Evolutionary conservation across 64 coral and sea anemone species (phyloP).

Genomic region (Anthopleura sola): DNA sequence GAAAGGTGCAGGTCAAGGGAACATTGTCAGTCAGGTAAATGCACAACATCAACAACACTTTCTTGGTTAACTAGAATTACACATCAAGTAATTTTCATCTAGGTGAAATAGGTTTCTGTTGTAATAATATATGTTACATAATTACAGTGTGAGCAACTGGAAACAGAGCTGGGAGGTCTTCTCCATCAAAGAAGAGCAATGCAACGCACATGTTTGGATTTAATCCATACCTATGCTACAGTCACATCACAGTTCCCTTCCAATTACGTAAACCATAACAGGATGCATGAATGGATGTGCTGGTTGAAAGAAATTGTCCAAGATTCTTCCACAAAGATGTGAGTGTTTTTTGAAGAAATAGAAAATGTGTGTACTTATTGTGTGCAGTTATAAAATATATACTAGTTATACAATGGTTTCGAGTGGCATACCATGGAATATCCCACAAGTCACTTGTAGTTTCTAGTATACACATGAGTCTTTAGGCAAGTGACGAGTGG

Average conservation of each 20-base stretch:
- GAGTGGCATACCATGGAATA: no score
- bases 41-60: background rate
- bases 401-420: no score
- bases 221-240: conserved; percentile 83
- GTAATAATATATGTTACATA: background rate
- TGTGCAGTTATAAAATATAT: no score
- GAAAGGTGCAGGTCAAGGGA: conserved; percentile 85
- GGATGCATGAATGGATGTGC: conserved; percentile 81
- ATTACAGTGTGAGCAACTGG: conserved; percentile 90
- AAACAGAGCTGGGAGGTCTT: conserved; percentile 83
- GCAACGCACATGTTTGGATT: conserved; percentile 64
- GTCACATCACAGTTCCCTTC: conserved; percentile 88
- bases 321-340: conserved; percentile 83
- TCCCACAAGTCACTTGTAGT: no score
- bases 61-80: background rate
- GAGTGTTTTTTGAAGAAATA: background rate
- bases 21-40: conserved; percentile 89
- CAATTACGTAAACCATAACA: conserved; percentile 75
- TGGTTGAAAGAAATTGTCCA: conserved; percentile 72
- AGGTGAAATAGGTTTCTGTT: no score
- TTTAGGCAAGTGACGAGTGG: no score
- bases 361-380: no score
- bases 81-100: no score
- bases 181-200: conserved; percentile 80
- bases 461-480: no score